Percentiles rank a stretch among this genome's conserved stretches.
These are phyloP conservation scores for Siniperca knerii DNA, from an alignment of 2,113 vertebrate species.

Conservation along the genomic window DNA sequence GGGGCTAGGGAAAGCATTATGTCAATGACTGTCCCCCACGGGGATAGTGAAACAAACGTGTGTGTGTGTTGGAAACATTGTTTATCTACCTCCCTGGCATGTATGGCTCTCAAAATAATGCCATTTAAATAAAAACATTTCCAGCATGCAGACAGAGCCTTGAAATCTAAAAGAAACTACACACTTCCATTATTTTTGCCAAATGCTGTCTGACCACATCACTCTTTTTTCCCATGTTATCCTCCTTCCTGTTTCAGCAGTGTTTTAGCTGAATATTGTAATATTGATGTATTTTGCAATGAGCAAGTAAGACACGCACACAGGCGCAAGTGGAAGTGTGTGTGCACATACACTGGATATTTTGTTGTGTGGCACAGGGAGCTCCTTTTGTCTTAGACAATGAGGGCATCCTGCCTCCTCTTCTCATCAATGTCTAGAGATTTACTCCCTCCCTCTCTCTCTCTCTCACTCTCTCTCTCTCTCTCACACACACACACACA, in stretches of 20 bases:
- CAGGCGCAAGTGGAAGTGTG: constrained; percentile 17
- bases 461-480: neutral
- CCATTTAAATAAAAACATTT: neutral
- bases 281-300: constrained; percentile 18
- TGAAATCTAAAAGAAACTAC: constrained; percentile 24
- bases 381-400: constrained; percentile 77
- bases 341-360: constrained; percentile 28
- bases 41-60: neutral
- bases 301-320: neutral
- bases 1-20: no score
- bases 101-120: constrained; percentile 1
- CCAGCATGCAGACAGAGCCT: neutral
- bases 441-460: neutral
- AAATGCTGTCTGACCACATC: constrained; percentile 15
- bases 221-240: neutral
- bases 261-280: constrained; percentile 19
- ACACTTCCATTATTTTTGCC: constrained; percentile 15
- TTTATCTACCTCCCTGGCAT: constrained; percentile 1
- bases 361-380: constrained; percentile 49
- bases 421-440: constrained; percentile 60
- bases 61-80: neutral
- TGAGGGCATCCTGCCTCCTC: constrained; percentile 74
- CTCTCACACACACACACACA: constrained; percentile 31
- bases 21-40: no score
- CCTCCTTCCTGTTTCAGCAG: neutral